These are phyloP conservation scores for Dryadula phaetusa DNA, from an alignment of 2,888 invertebrate genomes.

Conservation along the genomic window DNA sequence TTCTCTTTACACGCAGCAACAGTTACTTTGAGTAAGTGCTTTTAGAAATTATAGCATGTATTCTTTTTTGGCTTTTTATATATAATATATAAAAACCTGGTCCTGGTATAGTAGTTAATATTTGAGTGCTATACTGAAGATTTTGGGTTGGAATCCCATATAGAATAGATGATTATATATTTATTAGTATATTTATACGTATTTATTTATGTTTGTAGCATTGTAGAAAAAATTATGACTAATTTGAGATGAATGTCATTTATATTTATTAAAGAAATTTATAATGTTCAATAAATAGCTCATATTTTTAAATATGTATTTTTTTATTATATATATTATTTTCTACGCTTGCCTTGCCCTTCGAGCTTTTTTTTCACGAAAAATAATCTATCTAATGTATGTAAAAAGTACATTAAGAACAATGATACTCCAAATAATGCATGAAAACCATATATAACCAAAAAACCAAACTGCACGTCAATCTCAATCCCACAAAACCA, in stretches of 20 bases:
- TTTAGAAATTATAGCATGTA: constrained; percentile 46
- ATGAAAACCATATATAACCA: background rate
- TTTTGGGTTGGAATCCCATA: background rate
- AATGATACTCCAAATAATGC: background rate
- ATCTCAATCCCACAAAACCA: constrained; percentile 17
- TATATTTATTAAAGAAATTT: too few species aligned
- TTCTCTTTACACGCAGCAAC: constrained; percentile 80
- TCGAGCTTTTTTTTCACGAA: too few species aligned
- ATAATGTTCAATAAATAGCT: too few species aligned
- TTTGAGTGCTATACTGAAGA: background rate
- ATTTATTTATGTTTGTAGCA: background rate
- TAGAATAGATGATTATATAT: too few species aligned
- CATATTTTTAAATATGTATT: too few species aligned
- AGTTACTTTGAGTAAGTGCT: constrained; percentile 79
- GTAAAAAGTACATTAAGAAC: too few species aligned
- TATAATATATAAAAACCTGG: background rate
- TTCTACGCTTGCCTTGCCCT: background rate
- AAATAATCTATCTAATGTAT: too few species aligned
- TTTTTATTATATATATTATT: background rate
- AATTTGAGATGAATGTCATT: background rate
- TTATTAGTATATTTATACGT: too few species aligned
- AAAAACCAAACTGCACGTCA: background rate
- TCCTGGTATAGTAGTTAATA: background rate
- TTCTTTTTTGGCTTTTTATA: constrained; percentile 33
- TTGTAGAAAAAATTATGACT: background rate